A percentile compares a stretch with the other conserved stretches of the same genome.
Conservation (phyloP, 2,113 vertebrate species). For the Rhineura floridana region DNA sequence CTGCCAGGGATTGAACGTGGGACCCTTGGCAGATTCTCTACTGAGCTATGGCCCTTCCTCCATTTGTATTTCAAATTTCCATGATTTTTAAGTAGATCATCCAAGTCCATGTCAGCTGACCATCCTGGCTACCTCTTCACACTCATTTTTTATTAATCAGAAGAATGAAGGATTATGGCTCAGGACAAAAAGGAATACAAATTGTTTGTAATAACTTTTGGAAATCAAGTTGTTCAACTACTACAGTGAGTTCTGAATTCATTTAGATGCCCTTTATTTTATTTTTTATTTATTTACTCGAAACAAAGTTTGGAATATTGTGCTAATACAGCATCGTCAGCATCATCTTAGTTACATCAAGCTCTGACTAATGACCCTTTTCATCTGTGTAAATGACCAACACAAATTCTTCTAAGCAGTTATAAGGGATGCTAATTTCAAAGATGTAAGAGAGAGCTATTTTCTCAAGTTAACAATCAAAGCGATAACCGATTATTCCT, state of each 20-base stretch:
- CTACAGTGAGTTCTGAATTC: constrained; percentile 7
- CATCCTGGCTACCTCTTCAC: not conserved
- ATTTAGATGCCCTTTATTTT: constrained; percentile 2
- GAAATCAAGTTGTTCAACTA: not conserved
- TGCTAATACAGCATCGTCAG: not conserved
- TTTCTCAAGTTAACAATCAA: constrained; percentile 35
- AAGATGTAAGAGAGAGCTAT: constrained; percentile 29
- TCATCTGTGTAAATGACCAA: not conserved
- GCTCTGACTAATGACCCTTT: not conserved
- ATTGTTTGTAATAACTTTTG: constrained; percentile 12
- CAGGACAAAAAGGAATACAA: constrained; percentile 41
- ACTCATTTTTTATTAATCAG: not conserved
- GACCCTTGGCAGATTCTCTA: no score
- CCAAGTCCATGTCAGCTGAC: not conserved
- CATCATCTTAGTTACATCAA: not conserved
- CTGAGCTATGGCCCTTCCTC: no score
- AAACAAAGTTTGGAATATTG: not conserved
- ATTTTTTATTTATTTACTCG: constrained; percentile 11
- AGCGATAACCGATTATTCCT: constrained; percentile 4
- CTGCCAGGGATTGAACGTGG: no score
- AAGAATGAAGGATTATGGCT: not conserved
- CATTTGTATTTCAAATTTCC: no score
- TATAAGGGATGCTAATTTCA: not conserved
- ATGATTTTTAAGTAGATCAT: not conserved
- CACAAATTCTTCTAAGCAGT: not conserved